These are phyloP conservation scores for Danio jaintianensis DNA, from an alignment of 2,797 vertebrate genomes.

Conservation along the genomic window DNA sequence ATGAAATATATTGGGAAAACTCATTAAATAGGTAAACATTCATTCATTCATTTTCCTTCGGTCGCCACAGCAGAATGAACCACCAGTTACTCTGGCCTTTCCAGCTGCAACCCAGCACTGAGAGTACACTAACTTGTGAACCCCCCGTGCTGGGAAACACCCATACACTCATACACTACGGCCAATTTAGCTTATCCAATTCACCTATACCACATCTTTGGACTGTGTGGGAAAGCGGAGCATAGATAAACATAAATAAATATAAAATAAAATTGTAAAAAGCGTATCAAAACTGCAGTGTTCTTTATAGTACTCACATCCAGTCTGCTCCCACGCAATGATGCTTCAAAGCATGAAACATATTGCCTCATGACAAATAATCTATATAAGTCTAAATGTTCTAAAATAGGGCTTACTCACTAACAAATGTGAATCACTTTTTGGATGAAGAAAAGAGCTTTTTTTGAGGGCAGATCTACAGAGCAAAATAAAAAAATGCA, in stretches of 20 bases:
- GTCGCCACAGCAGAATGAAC: no score
- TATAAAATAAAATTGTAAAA: not conserved
- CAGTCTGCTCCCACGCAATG: not conserved
- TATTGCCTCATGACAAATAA: not conserved
- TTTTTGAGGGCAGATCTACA: conserved; percentile 10
- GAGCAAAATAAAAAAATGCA: not conserved
- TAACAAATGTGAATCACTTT: conserved; percentile 21
- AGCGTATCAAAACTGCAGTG: not conserved
- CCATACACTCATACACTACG: no score
- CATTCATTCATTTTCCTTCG: no score
- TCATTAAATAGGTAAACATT: no score
- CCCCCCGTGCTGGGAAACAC: no score
- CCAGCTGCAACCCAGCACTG: no score
- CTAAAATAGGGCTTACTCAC: conserved; percentile 16
- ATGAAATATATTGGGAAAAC: no score
- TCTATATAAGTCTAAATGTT: conserved; percentile 6
- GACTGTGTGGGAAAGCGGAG: no score
- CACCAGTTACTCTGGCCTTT: no score
- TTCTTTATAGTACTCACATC: not conserved
- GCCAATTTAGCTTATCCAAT: no score
- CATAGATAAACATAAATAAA: not conserved
- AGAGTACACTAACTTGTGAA: no score
- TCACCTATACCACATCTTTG: no score
- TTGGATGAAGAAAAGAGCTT: not conserved
- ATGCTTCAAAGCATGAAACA: not conserved